A percentile compares a stretch with the other conserved stretches of the same genome.
These are phyloP conservation scores for Epinotia brunnichana DNA, from an alignment of 2,888 invertebrate species.

Conservation along the genomic window DNA sequence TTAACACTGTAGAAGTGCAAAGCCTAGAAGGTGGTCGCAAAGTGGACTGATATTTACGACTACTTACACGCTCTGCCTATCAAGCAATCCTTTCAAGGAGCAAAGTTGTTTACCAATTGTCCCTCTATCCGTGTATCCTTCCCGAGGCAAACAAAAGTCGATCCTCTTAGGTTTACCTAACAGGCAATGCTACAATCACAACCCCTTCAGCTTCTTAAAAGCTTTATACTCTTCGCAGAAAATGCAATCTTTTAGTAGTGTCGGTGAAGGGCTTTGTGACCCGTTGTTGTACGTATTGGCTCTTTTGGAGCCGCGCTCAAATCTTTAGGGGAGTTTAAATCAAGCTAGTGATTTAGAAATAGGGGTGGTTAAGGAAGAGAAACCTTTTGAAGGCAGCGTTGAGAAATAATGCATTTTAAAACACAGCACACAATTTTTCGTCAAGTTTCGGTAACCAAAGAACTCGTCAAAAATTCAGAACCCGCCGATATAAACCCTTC, in stretches of 20 bases:
- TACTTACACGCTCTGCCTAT: slow-evolving; percentile 13
- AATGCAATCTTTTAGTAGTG: slow-evolving; percentile 42
- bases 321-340: slow-evolving; percentile 21
- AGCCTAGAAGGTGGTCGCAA: background rate
- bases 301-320: slow-evolving; percentile 18
- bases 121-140: slow-evolving; percentile 36
- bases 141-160: slow-evolving; percentile 42
- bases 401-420: slow-evolving; percentile 19
- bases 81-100: slow-evolving; percentile 36
- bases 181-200: slow-evolving; percentile 40
- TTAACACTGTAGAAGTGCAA: background rate
- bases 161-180: slow-evolving; percentile 41
- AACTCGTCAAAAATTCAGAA: slow-evolving; percentile 26
- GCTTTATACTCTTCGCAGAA: slow-evolving; percentile 40
- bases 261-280: slow-evolving; percentile 30
- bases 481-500: slow-evolving; percentile 27
- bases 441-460: background rate
- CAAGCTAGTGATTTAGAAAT: slow-evolving; percentile 14
- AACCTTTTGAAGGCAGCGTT: background rate
- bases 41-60: slow-evolving; percentile 21
- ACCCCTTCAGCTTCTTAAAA: slow-evolving; percentile 41
- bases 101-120: slow-evolving; percentile 42
- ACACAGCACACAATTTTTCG: background rate
- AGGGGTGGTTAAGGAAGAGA: background rate
- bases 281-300: slow-evolving; percentile 30